Base-by-base conservation (phyloP, 2,797 vertebrate species). In the Lophius americanus region DNA sequence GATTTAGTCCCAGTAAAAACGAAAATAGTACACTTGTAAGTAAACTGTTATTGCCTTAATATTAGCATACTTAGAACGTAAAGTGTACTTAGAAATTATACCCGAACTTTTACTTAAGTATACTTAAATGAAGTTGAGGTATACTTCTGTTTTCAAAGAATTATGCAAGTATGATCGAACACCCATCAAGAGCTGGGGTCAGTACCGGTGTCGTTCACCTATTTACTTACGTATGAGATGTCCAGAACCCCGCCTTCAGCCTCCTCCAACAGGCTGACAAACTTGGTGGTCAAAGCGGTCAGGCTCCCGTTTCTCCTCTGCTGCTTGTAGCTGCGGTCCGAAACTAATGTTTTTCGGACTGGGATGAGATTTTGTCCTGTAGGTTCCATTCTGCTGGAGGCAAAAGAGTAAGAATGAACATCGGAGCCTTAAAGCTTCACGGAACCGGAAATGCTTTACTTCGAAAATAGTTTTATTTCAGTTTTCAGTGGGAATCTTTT, bases 241-340 rank as follows among this genome's bases (percentile, higher is more conserved):
- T 98, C 96, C 82, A 99, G 86, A 78, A 94, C 93, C 23, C 97
- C 96, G 69, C 93, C 94, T 88, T 96, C 93, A 63, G 95, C 92
- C 78, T 96, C 94, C 79, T 96, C 95, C 39, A 99, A 90, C 65
- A 98, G 85, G 32, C 90, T 92, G 56, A 98, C 93, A 86, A 99
- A 99, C 89, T 91, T 95, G 64, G 89, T 93, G 51, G 97, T 94
- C 56, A 98, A 93, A 55, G 93, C 62, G 33, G 92, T 92, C 5
- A 98, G 93, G 73, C 96, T 98, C 83, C 94, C 96, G 85, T 49
- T 1, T 7, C 33, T 75, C 44, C 83, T 80, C 4, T 37, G 57
- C 14, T 7, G 14, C 58, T 47, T 71, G 7, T 53, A 56, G 4
- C 0, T 49, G 10, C 59, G 36, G 2, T 63, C 66, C 9, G 7